phyloP scores from a whole-genome alignment of 2,113 vertebrate species.

The Thryonomys swinderianus region DNA sequence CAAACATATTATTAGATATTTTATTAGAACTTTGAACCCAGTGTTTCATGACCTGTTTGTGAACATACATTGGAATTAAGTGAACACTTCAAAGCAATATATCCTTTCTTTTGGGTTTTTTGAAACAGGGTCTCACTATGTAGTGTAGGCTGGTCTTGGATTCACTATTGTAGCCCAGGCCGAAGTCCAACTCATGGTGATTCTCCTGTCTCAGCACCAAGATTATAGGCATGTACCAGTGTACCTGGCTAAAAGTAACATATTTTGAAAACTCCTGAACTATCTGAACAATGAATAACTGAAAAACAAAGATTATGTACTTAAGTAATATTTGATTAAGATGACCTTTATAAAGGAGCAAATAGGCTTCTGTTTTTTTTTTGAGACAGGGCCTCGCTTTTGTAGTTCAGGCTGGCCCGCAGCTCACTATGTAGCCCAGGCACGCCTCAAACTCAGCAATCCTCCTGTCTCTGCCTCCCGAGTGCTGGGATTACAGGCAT shows the following conservation, averaged over 20 bases:
- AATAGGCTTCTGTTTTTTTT: conserved; percentile 15
- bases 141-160: background rate
- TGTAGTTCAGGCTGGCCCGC: background rate
- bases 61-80: conserved; percentile 55
- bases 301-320: background rate
- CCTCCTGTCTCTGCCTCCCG: no score
- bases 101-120: background rate
- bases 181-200: background rate
- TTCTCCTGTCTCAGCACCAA: background rate
- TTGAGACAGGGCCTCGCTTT: background rate
- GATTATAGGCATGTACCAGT: background rate
- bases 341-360: conserved; percentile 38
- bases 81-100: conserved; percentile 25
- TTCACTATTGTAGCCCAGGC: background rate
- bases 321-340: conserved; percentile 20
- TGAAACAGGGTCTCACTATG: background rate
- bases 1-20: no score
- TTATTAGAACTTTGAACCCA: conserved; percentile 63
- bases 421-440: no score
- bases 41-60: conserved; percentile 17
- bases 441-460: no score
- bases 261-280: conserved; percentile 24
- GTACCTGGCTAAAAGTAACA: background rate
- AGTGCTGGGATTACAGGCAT: no score
- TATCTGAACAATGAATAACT: background rate